A percentile compares a stretch with the other conserved stretches of the same genome.
Evolutionary conservation across 2,113 vertebrate genomes (phyloP).

Genomic region (Litocranius walleri): DNA sequence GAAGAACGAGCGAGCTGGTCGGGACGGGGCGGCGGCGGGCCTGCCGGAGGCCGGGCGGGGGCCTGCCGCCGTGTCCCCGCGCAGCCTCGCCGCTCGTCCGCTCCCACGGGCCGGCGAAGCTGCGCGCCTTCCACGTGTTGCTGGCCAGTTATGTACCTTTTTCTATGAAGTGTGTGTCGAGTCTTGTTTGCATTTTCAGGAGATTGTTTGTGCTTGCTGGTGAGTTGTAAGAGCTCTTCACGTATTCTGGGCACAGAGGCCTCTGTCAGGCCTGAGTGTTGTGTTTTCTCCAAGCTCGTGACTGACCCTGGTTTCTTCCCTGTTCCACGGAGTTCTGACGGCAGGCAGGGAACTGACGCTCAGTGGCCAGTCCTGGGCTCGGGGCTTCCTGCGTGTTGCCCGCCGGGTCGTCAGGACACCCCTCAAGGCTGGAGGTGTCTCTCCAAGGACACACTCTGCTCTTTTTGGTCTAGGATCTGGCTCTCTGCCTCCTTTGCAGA

Average conservation of each 20-base stretch:
- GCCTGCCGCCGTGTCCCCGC: not conserved
- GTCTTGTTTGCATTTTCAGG: rapidly evolving
- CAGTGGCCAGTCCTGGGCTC: not conserved
- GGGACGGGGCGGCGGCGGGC: not conserved
- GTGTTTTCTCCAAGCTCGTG: not conserved
- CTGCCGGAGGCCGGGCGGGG: rapidly evolving
- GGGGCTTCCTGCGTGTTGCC: rapidly evolving
- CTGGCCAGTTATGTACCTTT: not conserved
- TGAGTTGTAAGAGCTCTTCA: not conserved
- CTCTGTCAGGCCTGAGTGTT: rapidly evolving
- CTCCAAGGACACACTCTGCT: not conserved
- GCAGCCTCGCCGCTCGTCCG: not conserved
- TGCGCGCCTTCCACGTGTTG: rapidly evolving
- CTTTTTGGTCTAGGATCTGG: not conserved
- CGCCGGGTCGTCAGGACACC: rapidly evolving
- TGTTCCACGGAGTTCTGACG: rapidly evolving
- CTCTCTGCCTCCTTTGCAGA: not conserved
- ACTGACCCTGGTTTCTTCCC: too few species aligned
- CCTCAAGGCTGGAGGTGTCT: not conserved
- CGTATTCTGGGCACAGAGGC: not conserved
- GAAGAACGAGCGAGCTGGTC: rapidly evolving
- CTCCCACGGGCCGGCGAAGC: rapidly evolving
- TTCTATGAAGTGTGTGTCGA: not conserved
- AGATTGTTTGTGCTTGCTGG: not conserved
- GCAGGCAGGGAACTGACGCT: not conserved